Evolutionary conservation across 30 jellyfish, hydroid and myxozoan species (phyloP), one percentile per base, ranked within the genome.

Genomic region (Hydra vulgaris): DNA sequence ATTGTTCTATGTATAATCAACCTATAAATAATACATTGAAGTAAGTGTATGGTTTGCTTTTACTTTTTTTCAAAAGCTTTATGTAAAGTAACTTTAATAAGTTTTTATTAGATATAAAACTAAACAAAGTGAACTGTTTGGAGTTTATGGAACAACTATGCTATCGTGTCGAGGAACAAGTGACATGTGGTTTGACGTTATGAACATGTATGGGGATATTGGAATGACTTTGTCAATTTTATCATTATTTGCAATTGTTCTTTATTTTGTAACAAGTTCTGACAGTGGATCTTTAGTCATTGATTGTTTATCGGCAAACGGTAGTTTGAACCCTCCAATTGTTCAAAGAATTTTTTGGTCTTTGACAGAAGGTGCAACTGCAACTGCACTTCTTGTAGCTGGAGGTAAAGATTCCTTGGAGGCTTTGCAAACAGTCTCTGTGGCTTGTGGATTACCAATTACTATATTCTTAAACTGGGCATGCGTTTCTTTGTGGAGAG

Each of bases 321-420:
- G 96, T 15, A 84, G 83, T 23, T 89, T 88, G 18, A 95, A 89
- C 21, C 96, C 96, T 7, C 96, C 96, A 22, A 76, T 84, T 23
- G 17, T 84, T 74, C 96, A 89, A 81, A 89, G 96, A 79, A 89
- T 89, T 27, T 89, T 89, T 84, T 89, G 96, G 96, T 94, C 96
- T 21, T 53, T 89, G 54, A 89, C 96, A 20, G 96, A 89, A 76
- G 96, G 96, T 8, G 96, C 96, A 0, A 77, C 91, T 22, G 96
- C 96, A 0, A 89, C 96, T 25, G 96, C 92, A 15, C 56, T 89
- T 84, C 80, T 89, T 61, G 82, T 67, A 54, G 95, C 96, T 26
- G 96, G 96, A 8, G 96, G 96, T 18, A 66, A 81, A 15, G 73
- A 79, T 0, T 88, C 96, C 0, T 68, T 89, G 80, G 77, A 69